Evolutionary conservation across 2,797 vertebrate species (phyloP).

Genomic region (Columba guinea): DNA sequence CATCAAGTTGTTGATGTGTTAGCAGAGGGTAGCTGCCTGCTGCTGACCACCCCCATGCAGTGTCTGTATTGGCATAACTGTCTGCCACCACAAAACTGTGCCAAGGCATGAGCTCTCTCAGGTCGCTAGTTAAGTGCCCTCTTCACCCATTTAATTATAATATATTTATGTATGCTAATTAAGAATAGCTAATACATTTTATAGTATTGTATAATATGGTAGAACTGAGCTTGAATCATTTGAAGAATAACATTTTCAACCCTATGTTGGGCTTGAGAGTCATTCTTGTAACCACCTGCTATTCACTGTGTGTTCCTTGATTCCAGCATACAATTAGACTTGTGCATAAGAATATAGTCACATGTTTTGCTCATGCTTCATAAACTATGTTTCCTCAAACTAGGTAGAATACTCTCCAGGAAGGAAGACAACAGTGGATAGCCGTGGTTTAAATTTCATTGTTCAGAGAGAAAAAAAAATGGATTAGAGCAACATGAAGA

Average conservation of each 20-base stretch:
- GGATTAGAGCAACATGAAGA: neutral
- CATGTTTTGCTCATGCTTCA: neutral
- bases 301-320: neutral
- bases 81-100: neutral
- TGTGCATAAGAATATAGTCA: neutral
- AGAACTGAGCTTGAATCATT: neutral
- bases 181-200: neutral
- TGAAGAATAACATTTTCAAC: neutral
- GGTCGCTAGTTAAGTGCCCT: neutral
- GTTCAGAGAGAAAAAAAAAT: neutral
- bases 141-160: neutral
- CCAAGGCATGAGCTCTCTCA: neutral
- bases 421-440: neutral
- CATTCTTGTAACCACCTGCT: neutral
- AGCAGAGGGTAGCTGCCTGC: neutral
- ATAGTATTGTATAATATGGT: neutral
- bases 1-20: neutral
- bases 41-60: rapidly evolving
- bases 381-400: neutral
- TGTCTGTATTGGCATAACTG: neutral
- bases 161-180: neutral
- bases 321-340: neutral
- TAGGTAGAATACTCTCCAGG: neutral
- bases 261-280: neutral
- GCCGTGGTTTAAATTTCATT: neutral